phyloP scores from a whole-genome alignment of 1,140 invertebrate species.

The Oryctes rhinoceros region DNA sequence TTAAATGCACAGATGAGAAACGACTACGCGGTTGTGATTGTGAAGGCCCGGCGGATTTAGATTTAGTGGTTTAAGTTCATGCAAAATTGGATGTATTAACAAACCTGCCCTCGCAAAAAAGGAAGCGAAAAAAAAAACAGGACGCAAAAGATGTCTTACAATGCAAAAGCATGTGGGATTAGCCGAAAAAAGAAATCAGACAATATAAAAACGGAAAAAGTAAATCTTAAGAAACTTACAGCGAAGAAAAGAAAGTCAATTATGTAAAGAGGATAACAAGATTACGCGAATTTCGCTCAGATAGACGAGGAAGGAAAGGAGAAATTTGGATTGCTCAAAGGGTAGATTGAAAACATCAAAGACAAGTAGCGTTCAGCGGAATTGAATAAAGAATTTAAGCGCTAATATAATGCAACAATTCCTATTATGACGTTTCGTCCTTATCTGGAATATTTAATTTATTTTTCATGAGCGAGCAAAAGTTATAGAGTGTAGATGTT shows the following conservation, averaged over 20 bases:
- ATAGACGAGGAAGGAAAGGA: background rate
- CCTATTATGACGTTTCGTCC: too few relatives aligned
- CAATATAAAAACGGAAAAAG: too few relatives aligned
- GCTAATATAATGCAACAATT: too few relatives aligned
- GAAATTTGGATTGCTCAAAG: background rate
- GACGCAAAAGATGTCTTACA: too few relatives aligned
- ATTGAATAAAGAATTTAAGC: background rate
- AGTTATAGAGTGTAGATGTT: background rate
- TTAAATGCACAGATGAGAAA: background rate
- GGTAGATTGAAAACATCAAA: slow-evolving; percentile 1
- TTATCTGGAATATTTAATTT: too few relatives aligned
- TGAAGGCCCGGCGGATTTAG: background rate
- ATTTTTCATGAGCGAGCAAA: background rate
- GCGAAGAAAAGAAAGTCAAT: background rate
- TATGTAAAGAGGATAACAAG: background rate
- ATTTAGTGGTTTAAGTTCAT: too few relatives aligned
- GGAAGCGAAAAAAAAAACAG: too few relatives aligned
- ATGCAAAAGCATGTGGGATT: too few relatives aligned
- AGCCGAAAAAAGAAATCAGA: too few relatives aligned
- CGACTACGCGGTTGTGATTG: background rate
- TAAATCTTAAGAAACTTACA: too few relatives aligned
- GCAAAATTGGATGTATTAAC: too few relatives aligned
- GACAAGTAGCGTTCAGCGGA: background rate
- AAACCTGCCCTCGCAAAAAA: too few relatives aligned
- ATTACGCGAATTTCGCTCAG: background rate